Conservation (phyloP, 2,888 invertebrate genomes). For the Drosophila eohydei region DNA sequence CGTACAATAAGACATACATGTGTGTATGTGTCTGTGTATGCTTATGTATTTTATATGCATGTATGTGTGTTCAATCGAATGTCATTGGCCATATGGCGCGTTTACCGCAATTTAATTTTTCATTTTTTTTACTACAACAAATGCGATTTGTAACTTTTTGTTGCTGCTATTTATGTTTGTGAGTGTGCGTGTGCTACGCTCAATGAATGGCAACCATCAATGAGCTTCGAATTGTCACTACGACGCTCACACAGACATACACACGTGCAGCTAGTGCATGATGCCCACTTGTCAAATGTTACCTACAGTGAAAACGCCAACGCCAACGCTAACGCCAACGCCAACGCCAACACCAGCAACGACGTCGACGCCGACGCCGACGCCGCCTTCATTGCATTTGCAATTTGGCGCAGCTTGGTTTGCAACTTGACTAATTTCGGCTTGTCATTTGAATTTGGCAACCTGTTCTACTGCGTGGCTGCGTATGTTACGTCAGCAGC, state of each 20-base stretch:
- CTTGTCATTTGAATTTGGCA: conserved; percentile 29
- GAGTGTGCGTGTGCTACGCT: conserved; percentile 22
- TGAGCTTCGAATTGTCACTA: conserved; percentile 48
- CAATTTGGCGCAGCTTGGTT: conserved; percentile 26
- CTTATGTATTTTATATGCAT: background rate
- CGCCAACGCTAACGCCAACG: conserved; percentile 20
- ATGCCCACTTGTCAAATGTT: conserved; percentile 58
- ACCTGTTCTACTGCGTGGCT: conserved; percentile 30
- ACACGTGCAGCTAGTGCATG: conserved; percentile 18
- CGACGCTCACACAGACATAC: conserved; percentile 51
- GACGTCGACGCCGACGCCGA: conserved; percentile 1
- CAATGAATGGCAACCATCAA: conserved; percentile 68
- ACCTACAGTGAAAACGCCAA: conserved; percentile 35
- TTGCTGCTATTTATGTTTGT: conserved; percentile 2
- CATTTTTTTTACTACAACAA: conserved; percentile 7
- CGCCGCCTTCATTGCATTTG: conserved; percentile 29
- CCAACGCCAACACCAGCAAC: conserved; percentile 4
- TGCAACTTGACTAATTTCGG: conserved; percentile 39
- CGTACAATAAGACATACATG: background rate
- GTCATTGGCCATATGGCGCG: conserved; percentile 50
- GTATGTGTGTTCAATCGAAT: conserved; percentile 13
- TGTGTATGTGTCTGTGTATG: background rate
- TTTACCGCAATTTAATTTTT: conserved; percentile 36
- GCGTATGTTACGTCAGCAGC: conserved; percentile 42
- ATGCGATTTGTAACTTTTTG: too few relatives aligned